Evolutionary conservation across 2,888 invertebrate species (phyloP), one percentile per base, ranked within the genome.

Genomic region (Oxyscelio sp.): DNA sequence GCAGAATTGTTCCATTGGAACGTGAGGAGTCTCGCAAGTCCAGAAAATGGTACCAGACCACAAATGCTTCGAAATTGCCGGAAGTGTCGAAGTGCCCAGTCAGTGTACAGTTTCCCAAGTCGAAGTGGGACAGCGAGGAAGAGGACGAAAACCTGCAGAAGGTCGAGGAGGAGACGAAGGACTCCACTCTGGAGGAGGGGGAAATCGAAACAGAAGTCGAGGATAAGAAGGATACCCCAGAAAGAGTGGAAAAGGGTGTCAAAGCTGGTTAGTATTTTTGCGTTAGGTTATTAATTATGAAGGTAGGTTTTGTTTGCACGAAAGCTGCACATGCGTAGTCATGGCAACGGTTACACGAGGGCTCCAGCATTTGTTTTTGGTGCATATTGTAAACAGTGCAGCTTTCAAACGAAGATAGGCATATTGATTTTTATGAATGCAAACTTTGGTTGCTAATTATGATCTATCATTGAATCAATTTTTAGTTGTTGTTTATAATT

Each of bases 61-160:
- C 81, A 31, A 87, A 88, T 58, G 58, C 73, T 21, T 65, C 48
- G 2, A 88, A 90, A 43, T 45, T 66, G n/a, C 70, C 70, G n/a
- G 80, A 83, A 17, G 38, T 71, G 11, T 17, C 65, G 13, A 88
- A 89, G 40, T 84, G 88, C 38, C 75, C 90, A 11, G 50, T 87
- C 9, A 90, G 86, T 54, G 87, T 91, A 19, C 90, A 92, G 65
- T 87, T 91, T 22, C 92, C 93, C 0, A 92, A 90, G 63, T 93
- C 94, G 4, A 93, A 92, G 50, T 94, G 94, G 94, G 94, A 94
- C 22, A 93, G 92, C 34, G 94, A 93, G 54, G 81, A 68, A 0
- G 78, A 82, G 1, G 87, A 68, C 38, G 80, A 9, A 4, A 31
- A 13, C 5, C n/a, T n/a, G 0, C 66, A 84, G 2, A 59, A 58